Base-by-base conservation (phyloP, 2,888 invertebrate genomes). In the Leptinotarsa juncta region DNA sequence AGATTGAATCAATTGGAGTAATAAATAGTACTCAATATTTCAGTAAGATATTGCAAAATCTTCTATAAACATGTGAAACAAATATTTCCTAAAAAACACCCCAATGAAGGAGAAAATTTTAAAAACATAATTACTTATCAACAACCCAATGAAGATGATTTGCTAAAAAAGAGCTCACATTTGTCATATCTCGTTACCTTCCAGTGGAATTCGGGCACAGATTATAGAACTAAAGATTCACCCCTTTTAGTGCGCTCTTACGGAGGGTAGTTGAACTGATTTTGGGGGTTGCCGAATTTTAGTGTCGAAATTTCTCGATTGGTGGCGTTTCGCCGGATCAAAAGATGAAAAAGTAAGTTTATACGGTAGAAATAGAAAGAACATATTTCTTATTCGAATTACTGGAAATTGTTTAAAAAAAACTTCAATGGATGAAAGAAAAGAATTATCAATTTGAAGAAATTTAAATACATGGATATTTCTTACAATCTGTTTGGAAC, bases 201-300 rank as follows among this genome's bases (percentile, higher is more conserved):
- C 18, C 4, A 16, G 50, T 49, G 51, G 18, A 42, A 42, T 12
- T 4, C 7, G 51, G 3, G 42, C 49, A 67, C 60, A 57, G 49
- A 42, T 75, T 49, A n/a, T 49, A 50, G 12, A n/a, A 20, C 48
- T 23, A 51, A 65, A 42, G 67, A 49, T 67, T 67, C 68, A 65
- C 50, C 68, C 72, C 60, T 68, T 4, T 53, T 26, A 62, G 77
- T 81, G 82, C 81, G 80, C 72, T 83, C 85, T 84, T 62, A 66
- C 82, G 83, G 79, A 77, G 78, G 81, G 82, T 83, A 84, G 85
- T 80, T 62, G 76, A 82, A 82, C 78, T 79, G 81, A 82, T 81
- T 85, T 86, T 84, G 78, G 85, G 84, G 83, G 77, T 77, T 78
- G 79, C 75, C 77, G 70, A 74, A 76, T 75, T 89, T 85, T 89